phyloP scores from a whole-genome alignment of 2,888 invertebrate species.

The Patella ulyssiponensis region DNA sequence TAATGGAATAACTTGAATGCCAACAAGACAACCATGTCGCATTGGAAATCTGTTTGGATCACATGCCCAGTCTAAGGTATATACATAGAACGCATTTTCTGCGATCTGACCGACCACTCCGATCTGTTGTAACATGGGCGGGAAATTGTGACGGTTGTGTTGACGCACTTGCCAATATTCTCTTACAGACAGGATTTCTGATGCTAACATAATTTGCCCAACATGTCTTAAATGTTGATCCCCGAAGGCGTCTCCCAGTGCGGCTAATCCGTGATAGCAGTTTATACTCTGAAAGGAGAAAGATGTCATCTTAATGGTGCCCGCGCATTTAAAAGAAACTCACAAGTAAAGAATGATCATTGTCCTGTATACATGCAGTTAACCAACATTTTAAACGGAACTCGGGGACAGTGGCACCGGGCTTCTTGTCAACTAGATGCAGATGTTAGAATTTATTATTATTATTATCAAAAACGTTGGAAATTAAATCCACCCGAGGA shows the following conservation, averaged over 20 bases:
- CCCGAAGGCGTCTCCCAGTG: slow-evolving; percentile 52
- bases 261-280: slow-evolving; percentile 58
- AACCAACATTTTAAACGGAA: too few relatives aligned
- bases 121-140: slow-evolving; percentile 49
- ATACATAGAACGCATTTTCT: slow-evolving; percentile 55
- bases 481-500: too few relatives aligned
- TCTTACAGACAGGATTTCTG: slow-evolving; percentile 56
- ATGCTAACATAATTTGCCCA: slow-evolving; percentile 54
- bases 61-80: slow-evolving; percentile 62
- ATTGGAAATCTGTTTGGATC: slow-evolving; percentile 58
- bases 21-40: slow-evolving; percentile 60
- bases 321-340: too few relatives aligned
- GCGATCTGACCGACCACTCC: slow-evolving; percentile 57
- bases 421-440: too few relatives aligned
- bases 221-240: slow-evolving; percentile 45
- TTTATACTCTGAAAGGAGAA: slow-evolving; percentile 46
- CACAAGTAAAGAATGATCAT: too few relatives aligned
- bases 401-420: too few relatives aligned
- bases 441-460: too few relatives aligned
- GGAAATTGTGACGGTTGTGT: slow-evolving; percentile 54
- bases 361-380: too few relatives aligned
- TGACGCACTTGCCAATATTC: slow-evolving; percentile 59
- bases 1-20: slow-evolving; percentile 61
- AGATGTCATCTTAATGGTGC: too few relatives aligned
- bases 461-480: too few relatives aligned